These are phyloP conservation scores for Acanthurus lineatus DNA, from an alignment of 2,797 vertebrate species.

Conservation along the genomic window DNA sequence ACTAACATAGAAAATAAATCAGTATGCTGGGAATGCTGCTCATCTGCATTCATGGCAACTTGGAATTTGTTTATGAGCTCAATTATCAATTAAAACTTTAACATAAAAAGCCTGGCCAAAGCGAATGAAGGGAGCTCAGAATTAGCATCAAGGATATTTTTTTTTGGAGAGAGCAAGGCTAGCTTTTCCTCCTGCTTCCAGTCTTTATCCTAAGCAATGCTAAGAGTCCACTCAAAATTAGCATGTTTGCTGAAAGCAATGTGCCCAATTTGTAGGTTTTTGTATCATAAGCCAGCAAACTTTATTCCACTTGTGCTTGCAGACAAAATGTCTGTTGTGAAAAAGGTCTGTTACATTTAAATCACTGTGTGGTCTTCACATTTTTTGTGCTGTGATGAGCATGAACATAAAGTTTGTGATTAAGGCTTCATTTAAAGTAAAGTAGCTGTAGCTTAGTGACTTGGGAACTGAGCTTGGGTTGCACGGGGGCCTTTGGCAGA, in stretches of 20 bases:
- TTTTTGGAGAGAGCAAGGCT: neutral
- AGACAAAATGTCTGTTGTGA: neutral
- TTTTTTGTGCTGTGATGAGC: neutral
- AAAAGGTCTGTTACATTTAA: neutral
- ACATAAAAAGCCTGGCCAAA: too few relatives aligned
- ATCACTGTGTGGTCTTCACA: neutral
- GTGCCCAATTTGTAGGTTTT: neutral
- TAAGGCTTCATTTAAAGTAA: neutral
- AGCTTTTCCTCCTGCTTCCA: neutral
- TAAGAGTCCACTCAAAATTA: neutral
- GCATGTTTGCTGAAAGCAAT: neutral
- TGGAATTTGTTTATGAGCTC: constrained; percentile 11
- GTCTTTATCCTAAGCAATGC: neutral
- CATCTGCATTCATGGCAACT: constrained; percentile 40
- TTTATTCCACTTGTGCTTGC: neutral
- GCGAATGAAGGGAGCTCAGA: neutral
- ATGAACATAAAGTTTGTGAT: neutral
- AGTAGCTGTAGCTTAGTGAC: neutral
- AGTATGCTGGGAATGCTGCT: neutral
- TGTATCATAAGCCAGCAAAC: neutral
- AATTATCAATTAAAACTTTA: neutral
- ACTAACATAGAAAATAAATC: neutral
- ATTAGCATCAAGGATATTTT: neutral
- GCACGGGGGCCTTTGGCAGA: neutral
- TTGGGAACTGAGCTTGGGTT: neutral